Evolutionary conservation across 2,113 vertebrate genomes (phyloP).

Genomic region (Dipodomys stephensi): DNA sequence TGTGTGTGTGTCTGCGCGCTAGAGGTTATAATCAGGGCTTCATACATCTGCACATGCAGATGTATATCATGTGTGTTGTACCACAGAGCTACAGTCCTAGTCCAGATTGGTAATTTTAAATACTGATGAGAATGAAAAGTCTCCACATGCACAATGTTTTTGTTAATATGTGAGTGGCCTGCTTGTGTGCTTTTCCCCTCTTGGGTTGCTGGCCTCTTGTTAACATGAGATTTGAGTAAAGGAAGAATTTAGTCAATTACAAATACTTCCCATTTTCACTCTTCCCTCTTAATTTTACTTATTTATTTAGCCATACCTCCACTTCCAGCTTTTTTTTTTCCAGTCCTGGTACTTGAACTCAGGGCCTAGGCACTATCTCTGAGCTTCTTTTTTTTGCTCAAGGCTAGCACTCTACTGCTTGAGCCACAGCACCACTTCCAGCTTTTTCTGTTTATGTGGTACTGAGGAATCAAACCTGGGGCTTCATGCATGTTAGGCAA

Average conservation of each 20-base stretch:
- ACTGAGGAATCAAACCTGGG: too few relatives aligned
- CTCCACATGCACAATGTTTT: background rate
- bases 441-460: too few relatives aligned
- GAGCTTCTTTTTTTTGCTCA: too few relatives aligned
- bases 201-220: background rate
- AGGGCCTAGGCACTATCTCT: too few relatives aligned
- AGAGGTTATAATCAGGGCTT: background rate
- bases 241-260: background rate
- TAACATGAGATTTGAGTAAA: background rate
- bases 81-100: background rate
- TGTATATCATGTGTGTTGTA: too few relatives aligned
- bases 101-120: background rate
- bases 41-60: background rate
- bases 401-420: too few relatives aligned
- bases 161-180: background rate
- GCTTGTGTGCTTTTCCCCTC: background rate
- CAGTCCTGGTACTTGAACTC: too few relatives aligned
- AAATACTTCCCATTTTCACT: constrained; percentile 39
- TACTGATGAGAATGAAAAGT: background rate
- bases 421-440: too few relatives aligned
- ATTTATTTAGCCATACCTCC: too few relatives aligned
- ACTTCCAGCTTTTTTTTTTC: too few relatives aligned
- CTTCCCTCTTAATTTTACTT: background rate
- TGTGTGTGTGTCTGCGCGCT: too few relatives aligned
- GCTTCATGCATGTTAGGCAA: too few relatives aligned